Evolutionary conservation across 2,888 invertebrate species (phyloP).

Genomic region (Rhogogaster chlorosoma): DNA sequence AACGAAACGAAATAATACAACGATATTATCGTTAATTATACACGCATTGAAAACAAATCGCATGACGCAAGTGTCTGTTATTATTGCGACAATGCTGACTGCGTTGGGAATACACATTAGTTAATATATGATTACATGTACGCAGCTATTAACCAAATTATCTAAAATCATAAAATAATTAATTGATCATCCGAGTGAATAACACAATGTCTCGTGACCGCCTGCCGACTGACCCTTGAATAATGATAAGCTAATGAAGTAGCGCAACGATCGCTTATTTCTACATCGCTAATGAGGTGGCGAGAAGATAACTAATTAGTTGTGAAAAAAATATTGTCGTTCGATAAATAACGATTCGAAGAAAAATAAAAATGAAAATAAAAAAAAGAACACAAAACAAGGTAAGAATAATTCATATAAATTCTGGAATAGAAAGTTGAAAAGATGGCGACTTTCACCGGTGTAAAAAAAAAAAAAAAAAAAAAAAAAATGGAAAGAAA

Average conservation of each 20-base stretch:
- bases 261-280: conserved; percentile 37
- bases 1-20: no score
- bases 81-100: background rate
- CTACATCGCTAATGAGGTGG: conserved; percentile 27
- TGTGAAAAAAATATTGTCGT: background rate
- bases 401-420: background rate
- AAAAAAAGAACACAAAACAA: background rate
- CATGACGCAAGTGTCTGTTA: background rate
- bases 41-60: background rate
- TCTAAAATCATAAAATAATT: conserved; percentile 4
- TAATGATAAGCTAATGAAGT: conserved; percentile 23
- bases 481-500: background rate
- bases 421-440: background rate
- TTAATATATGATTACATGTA: background rate
- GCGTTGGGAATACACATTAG: background rate
- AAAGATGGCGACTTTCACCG: conserved; percentile 23
- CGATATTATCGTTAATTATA: background rate
- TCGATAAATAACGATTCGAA: background rate
- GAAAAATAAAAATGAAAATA: background rate
- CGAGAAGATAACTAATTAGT: background rate
- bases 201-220: background rate
- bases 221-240: background rate
- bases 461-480: background rate
- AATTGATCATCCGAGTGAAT: background rate
- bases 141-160: conserved; percentile 1